Conservation (phyloP, 2,113 vertebrate species). For the Sapajus apella region DNA sequence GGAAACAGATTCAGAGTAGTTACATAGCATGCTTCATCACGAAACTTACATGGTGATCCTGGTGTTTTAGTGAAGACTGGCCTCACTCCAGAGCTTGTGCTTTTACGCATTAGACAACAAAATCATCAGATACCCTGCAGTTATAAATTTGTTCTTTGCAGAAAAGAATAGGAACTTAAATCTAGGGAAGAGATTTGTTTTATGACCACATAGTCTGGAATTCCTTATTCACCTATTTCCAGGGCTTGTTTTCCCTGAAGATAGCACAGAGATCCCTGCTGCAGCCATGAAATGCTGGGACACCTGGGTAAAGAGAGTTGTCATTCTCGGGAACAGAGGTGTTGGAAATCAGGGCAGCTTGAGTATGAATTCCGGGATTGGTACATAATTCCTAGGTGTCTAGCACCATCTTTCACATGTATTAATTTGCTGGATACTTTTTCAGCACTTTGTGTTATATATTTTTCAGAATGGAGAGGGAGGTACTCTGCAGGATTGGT, state of each 20-base stretch:
- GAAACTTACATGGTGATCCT: background rate
- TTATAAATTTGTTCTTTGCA: background rate
- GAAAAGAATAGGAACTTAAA: background rate
- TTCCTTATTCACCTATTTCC: background rate
- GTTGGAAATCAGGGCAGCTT: background rate
- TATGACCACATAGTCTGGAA: background rate
- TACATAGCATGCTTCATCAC: background rate
- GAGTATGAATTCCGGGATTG: background rate
- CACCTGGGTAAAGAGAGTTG: background rate
- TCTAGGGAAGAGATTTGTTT: background rate
- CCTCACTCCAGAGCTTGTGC: background rate
- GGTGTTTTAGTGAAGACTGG: background rate
- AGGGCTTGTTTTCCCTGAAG: background rate
- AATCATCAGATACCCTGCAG: background rate
- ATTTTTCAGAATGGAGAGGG: background rate
- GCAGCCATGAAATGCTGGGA: background rate
- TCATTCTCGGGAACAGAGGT: background rate
- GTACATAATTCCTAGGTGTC: background rate
- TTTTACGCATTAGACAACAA: background rate
- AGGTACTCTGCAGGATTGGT: background rate
- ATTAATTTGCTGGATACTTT: background rate
- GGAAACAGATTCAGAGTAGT: background rate
- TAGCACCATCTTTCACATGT: background rate
- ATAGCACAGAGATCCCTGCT: background rate
- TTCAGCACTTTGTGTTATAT: background rate